Evolutionary conservation across 2,888 invertebrate genomes (phyloP), one percentile per base, ranked within the genome.

Genomic region (Ophion ventricosus): DNA sequence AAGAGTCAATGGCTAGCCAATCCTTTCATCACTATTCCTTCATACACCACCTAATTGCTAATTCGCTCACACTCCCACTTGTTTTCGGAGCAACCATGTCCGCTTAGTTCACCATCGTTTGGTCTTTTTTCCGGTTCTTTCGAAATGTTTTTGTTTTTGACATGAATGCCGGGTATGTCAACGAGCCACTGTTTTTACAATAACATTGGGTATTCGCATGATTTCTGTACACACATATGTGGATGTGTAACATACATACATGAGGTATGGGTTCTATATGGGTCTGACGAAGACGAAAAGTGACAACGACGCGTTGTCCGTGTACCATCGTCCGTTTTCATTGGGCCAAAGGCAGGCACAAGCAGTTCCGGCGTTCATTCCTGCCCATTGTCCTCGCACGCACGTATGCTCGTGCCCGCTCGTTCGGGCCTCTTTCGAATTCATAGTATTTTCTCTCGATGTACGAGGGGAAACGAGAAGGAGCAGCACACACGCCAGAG

Each of bases 401-500:
- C 59, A 11, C 26, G 11, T 81, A 56, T 43, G 17, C 74, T 40
- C 35, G 74, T 63, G 35, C 49, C 69, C 77, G 76, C 74, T 74
- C 74, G 82, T 79, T 79, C 67, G 66, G 72, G 82, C 67, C 79
- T 84, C 82, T 84, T 82, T 79, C 79, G 63, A 82, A 84, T 84
- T 84, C 84, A 82, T 79, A 79, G 84, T 80, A 84, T 84, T 84
- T 84, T 82, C 75, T 79, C 79, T 76, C 79, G 54, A 72, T 70
- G 29, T 26, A 63, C 70, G 29, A 64, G 59, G 56, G 14, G 43
- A 11, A 40, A 63, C 29, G 29, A 25, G 63, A 67, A 64, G 57
- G 63, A 76, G 66, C 23, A 72, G 73, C 3, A 17, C 64, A 25
- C 20, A 63, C 69, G 49, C 40, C 20, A 56, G 61, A 54, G 54